Conservation (phyloP, 2,113 vertebrate genomes). For the Nothocercus nigrocapillus region DNA sequence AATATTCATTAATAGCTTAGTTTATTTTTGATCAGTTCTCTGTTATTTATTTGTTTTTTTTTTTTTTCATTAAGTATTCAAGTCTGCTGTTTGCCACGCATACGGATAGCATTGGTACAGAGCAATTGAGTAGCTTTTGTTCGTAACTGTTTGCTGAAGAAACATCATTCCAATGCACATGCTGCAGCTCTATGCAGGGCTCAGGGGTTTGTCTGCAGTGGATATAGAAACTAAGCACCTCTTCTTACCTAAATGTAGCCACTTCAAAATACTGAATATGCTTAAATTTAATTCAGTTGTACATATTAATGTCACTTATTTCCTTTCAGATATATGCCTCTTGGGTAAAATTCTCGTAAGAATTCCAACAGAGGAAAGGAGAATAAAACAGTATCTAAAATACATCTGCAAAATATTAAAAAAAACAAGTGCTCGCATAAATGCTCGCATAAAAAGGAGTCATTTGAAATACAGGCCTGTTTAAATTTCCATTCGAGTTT, state of each 20-base stretch:
- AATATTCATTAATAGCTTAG: not conserved
- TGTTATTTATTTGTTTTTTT: not conserved
- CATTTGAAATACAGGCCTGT: not conserved
- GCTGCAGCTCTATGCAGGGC: not conserved
- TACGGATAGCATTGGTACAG: not conserved
- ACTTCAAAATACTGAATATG: not conserved
- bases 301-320: not conserved
- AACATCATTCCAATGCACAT: not conserved
- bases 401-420: not conserved
- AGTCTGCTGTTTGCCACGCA: not conserved
- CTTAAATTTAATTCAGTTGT: not conserved
- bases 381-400: not conserved
- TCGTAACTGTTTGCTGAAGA: not conserved
- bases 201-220: not conserved
- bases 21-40: not conserved
- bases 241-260: not conserved
- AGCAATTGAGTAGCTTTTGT: not conserved
- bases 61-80: not conserved
- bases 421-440: not conserved
- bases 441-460: not conserved
- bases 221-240: not conserved
- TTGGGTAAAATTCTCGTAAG: not conserved
- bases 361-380: not conserved
- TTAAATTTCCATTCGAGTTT: not conserved
- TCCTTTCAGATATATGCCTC: not conserved